Evolutionary conservation across 37 sponge, comb jelly and placozoan species (phyloP).

Genomic region (Agelas oroides): DNA sequence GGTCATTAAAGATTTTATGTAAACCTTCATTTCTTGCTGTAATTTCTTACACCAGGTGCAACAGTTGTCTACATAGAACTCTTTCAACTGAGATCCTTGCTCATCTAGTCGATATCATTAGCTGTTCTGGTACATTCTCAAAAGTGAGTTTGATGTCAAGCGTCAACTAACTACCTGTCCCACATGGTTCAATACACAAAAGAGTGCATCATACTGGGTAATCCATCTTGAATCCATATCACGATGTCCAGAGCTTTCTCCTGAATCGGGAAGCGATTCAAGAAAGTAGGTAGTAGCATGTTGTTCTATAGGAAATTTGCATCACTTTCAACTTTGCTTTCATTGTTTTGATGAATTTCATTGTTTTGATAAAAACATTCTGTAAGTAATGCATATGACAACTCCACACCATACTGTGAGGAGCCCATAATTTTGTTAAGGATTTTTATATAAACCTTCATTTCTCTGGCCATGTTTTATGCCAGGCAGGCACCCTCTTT

Average conservation of each 20-base stretch:
- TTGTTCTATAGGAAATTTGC: no score
- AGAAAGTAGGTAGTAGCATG: no score
- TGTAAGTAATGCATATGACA: slow-evolving; percentile 42
- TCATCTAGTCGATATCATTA: background rate
- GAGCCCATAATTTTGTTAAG: slow-evolving; percentile 2
- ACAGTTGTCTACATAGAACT: slow-evolving; percentile 43
- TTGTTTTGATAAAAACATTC: slow-evolving; percentile 30
- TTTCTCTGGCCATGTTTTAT: slow-evolving; percentile 38
- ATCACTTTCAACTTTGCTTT: no score
- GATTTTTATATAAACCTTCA: slow-evolving; percentile 25
- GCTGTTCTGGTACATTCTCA: background rate
- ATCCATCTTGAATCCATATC: slow-evolving; percentile 46
- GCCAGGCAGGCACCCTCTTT: slow-evolving; percentile 40
- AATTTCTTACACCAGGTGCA: no score
- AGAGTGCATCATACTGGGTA: slow-evolving; percentile 36
- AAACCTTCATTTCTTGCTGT: no score
- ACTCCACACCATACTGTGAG: slow-evolving; percentile 28
- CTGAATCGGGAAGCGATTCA: no score
- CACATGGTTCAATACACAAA: slow-evolving; percentile 32
- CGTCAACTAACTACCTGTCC: slow-evolving; percentile 46
- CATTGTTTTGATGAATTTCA: background rate
- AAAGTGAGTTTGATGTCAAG: slow-evolving; percentile 20
- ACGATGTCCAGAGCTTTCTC: no score
- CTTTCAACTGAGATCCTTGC: slow-evolving; percentile 21
- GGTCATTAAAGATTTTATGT: no score